phyloP scores from a whole-genome alignment of 2,888 invertebrate species.

The Sphinx pinastri region DNA sequence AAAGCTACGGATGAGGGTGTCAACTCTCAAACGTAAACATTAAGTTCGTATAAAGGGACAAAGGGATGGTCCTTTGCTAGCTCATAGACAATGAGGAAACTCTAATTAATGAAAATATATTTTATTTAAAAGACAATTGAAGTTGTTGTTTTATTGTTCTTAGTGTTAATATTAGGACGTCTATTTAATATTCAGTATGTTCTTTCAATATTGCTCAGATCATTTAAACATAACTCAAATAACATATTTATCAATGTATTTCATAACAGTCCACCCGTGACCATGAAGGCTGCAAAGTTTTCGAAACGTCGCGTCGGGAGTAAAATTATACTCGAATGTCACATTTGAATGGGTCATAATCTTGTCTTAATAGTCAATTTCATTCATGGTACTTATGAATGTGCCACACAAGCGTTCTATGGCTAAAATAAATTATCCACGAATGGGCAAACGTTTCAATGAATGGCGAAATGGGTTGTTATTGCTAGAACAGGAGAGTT shows the following conservation, averaged over 20 bases:
- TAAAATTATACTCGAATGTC: no score
- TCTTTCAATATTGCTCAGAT: no score
- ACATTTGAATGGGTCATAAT: no score
- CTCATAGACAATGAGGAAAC: constrained; percentile 48
- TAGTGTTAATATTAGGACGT: neutral
- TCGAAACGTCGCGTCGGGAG: no score
- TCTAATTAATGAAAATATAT: constrained; percentile 70
- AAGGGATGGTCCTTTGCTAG: constrained; percentile 51
- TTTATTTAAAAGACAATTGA: neutral
- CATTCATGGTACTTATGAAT: neutral
- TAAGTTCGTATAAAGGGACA: constrained; percentile 62
- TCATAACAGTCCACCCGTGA: no score
- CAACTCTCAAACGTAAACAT: constrained; percentile 60
- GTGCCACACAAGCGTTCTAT: neutral
- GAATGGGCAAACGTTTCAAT: constrained; percentile 39
- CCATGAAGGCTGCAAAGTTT: no score
- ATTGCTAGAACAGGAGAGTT: constrained; percentile 70
- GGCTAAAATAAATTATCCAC: constrained; percentile 10
- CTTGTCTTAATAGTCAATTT: neutral
- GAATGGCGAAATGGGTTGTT: constrained; percentile 47
- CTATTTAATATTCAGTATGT: neutral
- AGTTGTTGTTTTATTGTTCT: neutral
- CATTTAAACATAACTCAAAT: no score
- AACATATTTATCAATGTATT: no score
- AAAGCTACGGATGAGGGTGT: constrained; percentile 50